A percentile compares a stretch with the other conserved stretches of the same genome.
phyloP scores from a whole-genome alignment of 2,888 invertebrate species.

The Chaetoderma sp. region DNA sequence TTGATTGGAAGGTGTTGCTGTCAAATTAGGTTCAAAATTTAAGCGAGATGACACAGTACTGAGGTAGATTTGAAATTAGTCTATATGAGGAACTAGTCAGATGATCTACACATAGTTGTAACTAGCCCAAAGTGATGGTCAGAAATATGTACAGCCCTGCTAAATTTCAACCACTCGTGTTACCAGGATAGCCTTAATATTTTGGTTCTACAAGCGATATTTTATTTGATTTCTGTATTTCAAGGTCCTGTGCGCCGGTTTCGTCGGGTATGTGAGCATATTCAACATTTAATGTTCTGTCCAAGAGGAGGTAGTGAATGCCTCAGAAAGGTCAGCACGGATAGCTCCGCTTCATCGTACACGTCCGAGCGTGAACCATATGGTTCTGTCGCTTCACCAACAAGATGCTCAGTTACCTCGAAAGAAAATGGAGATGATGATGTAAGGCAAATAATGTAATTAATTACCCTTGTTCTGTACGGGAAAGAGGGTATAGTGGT shows the following conservation, averaged over 20 bases:
- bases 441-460: constrained; percentile 34
- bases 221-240: constrained; percentile 27
- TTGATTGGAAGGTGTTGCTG: too few relatives aligned
- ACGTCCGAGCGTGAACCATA: constrained; percentile 48
- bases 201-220: background rate
- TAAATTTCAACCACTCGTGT: too few relatives aligned
- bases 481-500: background rate
- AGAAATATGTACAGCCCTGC: too few relatives aligned
- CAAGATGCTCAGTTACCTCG: constrained; percentile 50
- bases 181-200: too few relatives aligned
- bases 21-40: too few relatives aligned
- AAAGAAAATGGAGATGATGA: constrained; percentile 57
- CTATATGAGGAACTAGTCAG: too few relatives aligned
- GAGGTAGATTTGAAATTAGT: too few relatives aligned
- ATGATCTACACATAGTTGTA: too few relatives aligned
- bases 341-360: constrained; percentile 59
- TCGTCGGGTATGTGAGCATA: constrained; percentile 94
- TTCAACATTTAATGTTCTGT: constrained; percentile 75
- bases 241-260: constrained; percentile 94
- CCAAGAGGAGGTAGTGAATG: constrained; percentile 58
- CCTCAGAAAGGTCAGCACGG: constrained; percentile 65
- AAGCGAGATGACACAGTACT: too few relatives aligned
- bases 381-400: constrained; percentile 44
- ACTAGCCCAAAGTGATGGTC: too few relatives aligned
- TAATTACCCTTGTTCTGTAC: background rate